Conservation (phyloP, 1,140 invertebrate genomes). For the Drosophila kepulauana region DNA sequence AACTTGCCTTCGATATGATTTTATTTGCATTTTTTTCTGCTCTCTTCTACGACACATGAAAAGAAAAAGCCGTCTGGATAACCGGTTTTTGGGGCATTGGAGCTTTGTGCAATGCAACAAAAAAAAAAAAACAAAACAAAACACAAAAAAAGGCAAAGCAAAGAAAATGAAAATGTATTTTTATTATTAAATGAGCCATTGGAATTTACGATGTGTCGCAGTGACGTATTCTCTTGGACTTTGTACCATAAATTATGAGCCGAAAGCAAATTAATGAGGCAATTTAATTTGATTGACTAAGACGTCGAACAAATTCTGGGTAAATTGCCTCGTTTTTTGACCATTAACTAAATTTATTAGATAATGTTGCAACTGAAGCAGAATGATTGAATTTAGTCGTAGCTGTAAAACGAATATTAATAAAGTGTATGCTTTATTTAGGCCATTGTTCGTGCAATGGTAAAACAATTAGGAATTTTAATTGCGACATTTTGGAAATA, state of each 20-base stretch:
- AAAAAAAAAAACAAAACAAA: neutral
- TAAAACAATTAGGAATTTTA: neutral
- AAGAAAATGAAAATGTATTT: constrained; percentile 7
- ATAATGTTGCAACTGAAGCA: neutral
- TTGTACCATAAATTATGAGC: constrained; percentile 50
- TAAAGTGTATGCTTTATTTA: neutral
- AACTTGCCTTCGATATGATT: constrained; percentile 35
- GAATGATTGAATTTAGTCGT: neutral
- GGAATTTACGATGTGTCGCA: constrained; percentile 18
- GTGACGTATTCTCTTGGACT: constrained; percentile 7
- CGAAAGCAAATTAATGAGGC: constrained; percentile 8
- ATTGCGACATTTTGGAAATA: neutral
- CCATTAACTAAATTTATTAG: constrained; percentile 2
- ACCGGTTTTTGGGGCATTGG: constrained; percentile 1
- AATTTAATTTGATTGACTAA: neutral
- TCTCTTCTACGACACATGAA: constrained; percentile 36
- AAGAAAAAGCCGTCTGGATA: constrained; percentile 35
- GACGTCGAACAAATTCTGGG: neutral
- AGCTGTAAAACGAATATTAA: neutral
- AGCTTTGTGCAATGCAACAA: constrained; percentile 8
- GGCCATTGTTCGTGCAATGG: neutral
- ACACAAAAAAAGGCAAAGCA: neutral
- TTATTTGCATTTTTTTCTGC: constrained; percentile 19
- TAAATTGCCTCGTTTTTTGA: constrained; percentile 1
- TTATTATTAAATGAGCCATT: constrained; percentile 14